phyloP scores from a whole-genome alignment of 2,797 vertebrate genomes.

The Paguma larvata region DNA sequence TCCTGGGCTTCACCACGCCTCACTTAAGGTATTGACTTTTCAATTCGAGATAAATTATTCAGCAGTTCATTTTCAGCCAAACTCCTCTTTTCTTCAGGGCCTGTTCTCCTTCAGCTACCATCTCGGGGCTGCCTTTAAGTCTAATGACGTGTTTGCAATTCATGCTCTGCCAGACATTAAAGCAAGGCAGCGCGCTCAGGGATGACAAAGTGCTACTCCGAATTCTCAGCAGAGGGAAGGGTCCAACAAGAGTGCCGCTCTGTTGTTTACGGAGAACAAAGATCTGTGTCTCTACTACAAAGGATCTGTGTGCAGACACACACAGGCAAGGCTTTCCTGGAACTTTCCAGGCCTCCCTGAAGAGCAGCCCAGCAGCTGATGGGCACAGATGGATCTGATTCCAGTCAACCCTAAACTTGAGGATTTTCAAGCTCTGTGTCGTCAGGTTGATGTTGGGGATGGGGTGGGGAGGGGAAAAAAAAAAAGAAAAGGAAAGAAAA shows the following conservation, averaged over 20 bases:
- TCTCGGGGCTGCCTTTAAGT: conserved; percentile 68
- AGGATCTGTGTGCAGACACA: neutral
- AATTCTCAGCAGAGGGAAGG: conserved; percentile 60
- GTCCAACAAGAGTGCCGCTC: neutral
- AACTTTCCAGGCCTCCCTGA: neutral
- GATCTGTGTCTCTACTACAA: conserved; percentile 30
- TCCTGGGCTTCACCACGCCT: conserved; percentile 65
- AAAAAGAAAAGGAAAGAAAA: neutral
- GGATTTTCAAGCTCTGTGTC: neutral
- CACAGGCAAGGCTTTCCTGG: conserved; percentile 25
- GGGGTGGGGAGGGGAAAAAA: neutral
- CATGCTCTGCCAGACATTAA: conserved; percentile 68
- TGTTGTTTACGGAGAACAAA: conserved; percentile 40
- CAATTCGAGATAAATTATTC: conserved; percentile 83
- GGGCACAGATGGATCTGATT: neutral
- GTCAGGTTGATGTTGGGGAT: neutral
- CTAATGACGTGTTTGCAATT: conserved; percentile 73
- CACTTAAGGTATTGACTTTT: conserved; percentile 82
- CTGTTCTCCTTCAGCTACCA: conserved; percentile 62
- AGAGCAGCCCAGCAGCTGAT: neutral
- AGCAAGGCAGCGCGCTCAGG: neutral
- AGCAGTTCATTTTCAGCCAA: conserved; percentile 79
- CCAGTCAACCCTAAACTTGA: neutral
- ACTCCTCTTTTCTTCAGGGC: conserved; percentile 67
- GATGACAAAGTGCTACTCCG: conserved; percentile 52